These are phyloP conservation scores for Physella acuta DNA, from an alignment of 1,140 invertebrate species.

Conservation along the genomic window DNA sequence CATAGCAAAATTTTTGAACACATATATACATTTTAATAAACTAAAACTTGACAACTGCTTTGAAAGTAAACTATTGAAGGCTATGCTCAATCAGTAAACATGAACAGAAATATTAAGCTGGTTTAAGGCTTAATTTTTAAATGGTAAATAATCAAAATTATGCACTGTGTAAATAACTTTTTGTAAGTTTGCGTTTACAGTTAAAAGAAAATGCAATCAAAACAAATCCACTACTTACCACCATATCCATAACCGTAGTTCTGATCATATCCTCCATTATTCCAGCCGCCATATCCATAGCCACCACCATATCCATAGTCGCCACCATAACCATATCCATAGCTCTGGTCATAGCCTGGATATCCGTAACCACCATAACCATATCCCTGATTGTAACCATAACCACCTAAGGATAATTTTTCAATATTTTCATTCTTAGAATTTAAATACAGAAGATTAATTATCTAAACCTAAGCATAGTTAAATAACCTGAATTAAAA, in stretches of 20 bases:
- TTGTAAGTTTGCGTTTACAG: neutral
- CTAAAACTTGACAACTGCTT: no score
- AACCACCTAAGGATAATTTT: no score
- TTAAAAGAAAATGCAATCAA: neutral
- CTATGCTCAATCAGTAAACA: no score
- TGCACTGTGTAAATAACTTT: neutral
- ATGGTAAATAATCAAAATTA: neutral
- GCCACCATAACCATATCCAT: conserved; percentile 33
- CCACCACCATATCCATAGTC: conserved; percentile 17
- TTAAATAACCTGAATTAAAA: no score
- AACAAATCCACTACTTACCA: conserved; percentile 3
- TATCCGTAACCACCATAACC: conserved; percentile 37
- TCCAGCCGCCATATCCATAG: conserved; percentile 31
- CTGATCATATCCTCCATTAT: conserved; percentile 38
- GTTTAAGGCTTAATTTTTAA: no score
- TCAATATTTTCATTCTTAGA: no score
- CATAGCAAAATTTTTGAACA: no score
- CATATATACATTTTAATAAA: no score
- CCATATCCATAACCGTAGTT: conserved; percentile 29
- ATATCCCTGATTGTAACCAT: conserved; percentile 33
- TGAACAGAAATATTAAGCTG: no score
- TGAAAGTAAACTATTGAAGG: no score
- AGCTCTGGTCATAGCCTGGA: conserved; percentile 41
- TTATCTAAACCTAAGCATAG: no score
- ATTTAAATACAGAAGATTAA: no score